A percentile compares a stretch with the other conserved stretches of the same genome.
Conservation (phyloP, 2,888 invertebrate genomes). For the Apotomis turbidana region DNA sequence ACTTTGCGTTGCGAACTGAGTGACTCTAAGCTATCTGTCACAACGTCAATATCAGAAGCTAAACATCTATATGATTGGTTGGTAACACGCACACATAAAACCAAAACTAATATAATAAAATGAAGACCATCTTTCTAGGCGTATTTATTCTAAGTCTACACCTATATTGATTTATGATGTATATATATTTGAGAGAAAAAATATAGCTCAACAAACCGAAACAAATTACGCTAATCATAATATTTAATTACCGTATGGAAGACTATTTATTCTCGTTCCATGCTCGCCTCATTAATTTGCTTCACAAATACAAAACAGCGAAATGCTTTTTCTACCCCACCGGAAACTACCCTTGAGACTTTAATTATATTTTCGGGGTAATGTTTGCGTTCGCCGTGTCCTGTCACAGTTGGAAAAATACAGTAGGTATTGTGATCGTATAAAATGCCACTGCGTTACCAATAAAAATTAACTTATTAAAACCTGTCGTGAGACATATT, state of each 20-base stretch:
- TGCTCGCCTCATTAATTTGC: slow-evolving; percentile 14
- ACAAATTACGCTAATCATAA: slow-evolving; percentile 16
- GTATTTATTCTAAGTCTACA: no score
- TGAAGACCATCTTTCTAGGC: no score
- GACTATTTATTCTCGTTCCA: slow-evolving; percentile 12
- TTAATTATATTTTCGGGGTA: slow-evolving; percentile 38
- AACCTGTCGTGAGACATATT: no score
- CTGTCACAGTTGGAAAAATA: neutral
- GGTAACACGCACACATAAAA: no score
- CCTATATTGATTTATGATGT: no score
- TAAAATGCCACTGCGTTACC: neutral
- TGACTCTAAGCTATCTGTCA: no score
- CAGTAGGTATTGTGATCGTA: slow-evolving; percentile 7
- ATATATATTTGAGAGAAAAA: no score
- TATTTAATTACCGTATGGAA: slow-evolving; percentile 17
- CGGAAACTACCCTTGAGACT: slow-evolving; percentile 39
- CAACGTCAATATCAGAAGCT: no score
- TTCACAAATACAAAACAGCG: slow-evolving; percentile 10
- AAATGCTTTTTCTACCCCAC: slow-evolving; percentile 29
- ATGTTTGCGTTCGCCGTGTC: slow-evolving; percentile 8
- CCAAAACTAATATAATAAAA: no score
- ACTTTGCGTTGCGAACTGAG: no score
- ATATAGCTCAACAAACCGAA: neutral
- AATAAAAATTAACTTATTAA: no score
- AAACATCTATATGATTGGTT: no score